A percentile compares a stretch with the other conserved stretches of the same genome.
phyloP scores from a whole-genome alignment of 2,797 vertebrate species.

The Aselliscus stoliczkanus region DNA sequence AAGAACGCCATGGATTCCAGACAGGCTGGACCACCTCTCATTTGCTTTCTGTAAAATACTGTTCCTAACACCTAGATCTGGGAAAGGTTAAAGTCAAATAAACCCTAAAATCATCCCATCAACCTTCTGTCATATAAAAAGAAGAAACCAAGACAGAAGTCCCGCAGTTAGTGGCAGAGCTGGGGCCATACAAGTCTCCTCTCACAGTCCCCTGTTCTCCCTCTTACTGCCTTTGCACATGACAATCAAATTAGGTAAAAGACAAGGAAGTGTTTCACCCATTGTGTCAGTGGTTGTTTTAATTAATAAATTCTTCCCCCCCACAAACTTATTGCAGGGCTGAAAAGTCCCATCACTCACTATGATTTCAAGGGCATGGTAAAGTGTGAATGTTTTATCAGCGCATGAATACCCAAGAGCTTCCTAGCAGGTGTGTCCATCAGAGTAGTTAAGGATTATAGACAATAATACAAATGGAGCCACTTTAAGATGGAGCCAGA shows the following conservation, averaged over 20 bases:
- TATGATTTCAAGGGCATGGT: background rate
- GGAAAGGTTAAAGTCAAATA: background rate
- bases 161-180: background rate
- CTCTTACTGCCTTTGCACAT: background rate
- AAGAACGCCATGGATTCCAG: background rate
- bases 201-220: background rate
- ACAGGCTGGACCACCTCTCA: background rate
- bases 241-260: background rate
- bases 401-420: background rate
- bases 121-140: background rate
- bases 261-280: background rate
- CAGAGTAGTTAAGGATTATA: background rate
- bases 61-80: background rate
- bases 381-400: background rate
- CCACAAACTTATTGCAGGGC: background rate
- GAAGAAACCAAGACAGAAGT: background rate
- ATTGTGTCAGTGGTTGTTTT: background rate
- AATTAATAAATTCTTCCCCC: background rate
- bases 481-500: background rate
- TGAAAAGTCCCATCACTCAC: background rate
- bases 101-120: background rate
- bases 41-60: background rate
- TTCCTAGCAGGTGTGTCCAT: background rate
- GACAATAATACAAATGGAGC: background rate
- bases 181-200: background rate